Evolutionary conservation across 2,888 invertebrate species (phyloP).

Genomic region (Masnerella sp.): DNA sequence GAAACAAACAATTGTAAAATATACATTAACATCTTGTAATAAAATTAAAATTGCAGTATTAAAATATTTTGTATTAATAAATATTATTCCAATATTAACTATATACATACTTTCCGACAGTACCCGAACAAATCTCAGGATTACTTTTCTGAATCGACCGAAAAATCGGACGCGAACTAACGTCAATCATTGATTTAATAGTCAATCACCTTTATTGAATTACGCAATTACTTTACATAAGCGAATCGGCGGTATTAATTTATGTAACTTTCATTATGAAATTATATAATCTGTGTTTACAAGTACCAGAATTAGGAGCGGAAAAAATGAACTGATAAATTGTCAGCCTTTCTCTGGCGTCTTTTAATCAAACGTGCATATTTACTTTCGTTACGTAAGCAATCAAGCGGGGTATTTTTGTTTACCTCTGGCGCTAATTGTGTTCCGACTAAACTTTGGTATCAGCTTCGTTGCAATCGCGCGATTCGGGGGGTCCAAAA

Average conservation of each 20-base stretch:
- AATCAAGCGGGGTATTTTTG: conserved; percentile 34
- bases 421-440: conserved; percentile 17
- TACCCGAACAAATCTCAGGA: no score
- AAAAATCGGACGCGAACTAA: conserved; percentile 26
- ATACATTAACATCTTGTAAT: no score
- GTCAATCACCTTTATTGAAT: conserved; percentile 32
- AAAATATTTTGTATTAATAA: no score
- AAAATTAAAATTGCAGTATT: no score
- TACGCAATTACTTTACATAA: conserved; percentile 38
- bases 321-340: conserved; percentile 45
- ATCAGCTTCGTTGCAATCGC: no score
- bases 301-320: conserved; percentile 46
- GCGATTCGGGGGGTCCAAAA: neutral
- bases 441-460: conserved; percentile 6
- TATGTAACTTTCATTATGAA: conserved; percentile 41
- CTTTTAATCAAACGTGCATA: conserved; percentile 37
- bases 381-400: conserved; percentile 26
- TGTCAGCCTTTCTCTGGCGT: conserved; percentile 42
- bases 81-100: no score
- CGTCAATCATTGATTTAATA: conserved; percentile 27
- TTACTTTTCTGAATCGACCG: no score
- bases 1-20: no score
- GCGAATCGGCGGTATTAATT: conserved; percentile 39
- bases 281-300: conserved; percentile 42
- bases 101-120: no score